Evolutionary conservation across 2,113 vertebrate species (phyloP).

Genomic region (Edolisoma coerulescens): DNA sequence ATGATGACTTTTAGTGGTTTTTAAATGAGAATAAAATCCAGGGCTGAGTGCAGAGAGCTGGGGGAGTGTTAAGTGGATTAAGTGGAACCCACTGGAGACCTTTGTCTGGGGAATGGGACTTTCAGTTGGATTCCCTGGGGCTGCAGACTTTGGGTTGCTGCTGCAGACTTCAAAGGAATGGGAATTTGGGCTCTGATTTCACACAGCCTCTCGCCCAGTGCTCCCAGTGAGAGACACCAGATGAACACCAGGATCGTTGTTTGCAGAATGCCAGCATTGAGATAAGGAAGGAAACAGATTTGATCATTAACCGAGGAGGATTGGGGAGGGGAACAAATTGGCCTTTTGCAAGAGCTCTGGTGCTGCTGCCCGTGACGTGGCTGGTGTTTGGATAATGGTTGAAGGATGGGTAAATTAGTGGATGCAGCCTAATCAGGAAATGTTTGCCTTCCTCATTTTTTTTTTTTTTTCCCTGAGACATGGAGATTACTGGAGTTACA

Average conservation of each 20-base stretch:
- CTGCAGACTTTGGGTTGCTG: background rate
- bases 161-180: background rate
- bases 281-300: slow-evolving; percentile 7
- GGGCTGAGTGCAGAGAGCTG: background rate
- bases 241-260: background rate
- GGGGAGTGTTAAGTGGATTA: background rate
- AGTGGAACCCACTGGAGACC: background rate
- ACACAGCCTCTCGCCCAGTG: background rate
- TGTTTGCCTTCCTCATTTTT: background rate
- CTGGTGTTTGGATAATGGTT: background rate
- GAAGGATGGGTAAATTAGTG: background rate
- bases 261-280: background rate
- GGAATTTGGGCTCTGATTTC: background rate
- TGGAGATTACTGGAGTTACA: slow-evolving; percentile 31
- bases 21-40: background rate
- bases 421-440: slow-evolving; percentile 40
- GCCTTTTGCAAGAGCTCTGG: background rate
- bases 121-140: background rate
- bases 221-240: background rate
- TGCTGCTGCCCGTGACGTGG: background rate
- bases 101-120: background rate
- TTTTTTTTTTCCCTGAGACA: background rate
- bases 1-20: background rate
- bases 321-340: background rate
- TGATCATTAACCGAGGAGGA: slow-evolving; percentile 7